Evolutionary conservation across 2,888 invertebrate genomes (phyloP).

Genomic region (Conus canariensis): DNA sequence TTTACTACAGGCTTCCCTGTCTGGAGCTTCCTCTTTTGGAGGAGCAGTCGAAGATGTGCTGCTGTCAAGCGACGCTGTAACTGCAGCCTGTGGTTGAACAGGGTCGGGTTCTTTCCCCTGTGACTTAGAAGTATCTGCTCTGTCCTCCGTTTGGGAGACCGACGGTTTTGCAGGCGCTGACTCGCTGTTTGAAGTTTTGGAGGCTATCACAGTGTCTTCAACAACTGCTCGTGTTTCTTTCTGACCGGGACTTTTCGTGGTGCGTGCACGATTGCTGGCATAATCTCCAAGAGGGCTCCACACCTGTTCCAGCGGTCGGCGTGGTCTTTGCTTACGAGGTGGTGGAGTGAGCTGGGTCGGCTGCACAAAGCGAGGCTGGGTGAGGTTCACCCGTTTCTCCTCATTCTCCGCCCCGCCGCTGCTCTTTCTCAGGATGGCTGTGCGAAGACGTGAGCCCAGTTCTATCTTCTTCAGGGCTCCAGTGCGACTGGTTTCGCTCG

Average conservation of each 20-base stretch:
- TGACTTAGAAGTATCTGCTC: not conserved
- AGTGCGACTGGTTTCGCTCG: slow-evolving; percentile 28
- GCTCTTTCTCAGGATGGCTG: slow-evolving; percentile 48
- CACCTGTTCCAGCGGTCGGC: slow-evolving; percentile 35
- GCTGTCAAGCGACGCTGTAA: not conserved
- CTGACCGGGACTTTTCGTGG: not conserved
- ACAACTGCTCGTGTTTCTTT: not conserved
- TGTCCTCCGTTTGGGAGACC: not conserved
- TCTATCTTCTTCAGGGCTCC: slow-evolving; percentile 45
- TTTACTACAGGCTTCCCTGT: not conserved
- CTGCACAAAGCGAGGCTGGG: slow-evolving; percentile 39
- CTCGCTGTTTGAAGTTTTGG: not conserved
- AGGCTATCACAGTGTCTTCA: not conserved
- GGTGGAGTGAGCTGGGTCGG: slow-evolving; percentile 41
- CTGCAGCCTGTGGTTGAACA: not conserved
- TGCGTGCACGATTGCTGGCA: not conserved
- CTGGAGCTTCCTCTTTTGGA: not conserved
- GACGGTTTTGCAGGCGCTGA: not conserved
- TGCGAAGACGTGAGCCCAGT: slow-evolving; percentile 46
- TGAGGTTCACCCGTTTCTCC: slow-evolving; percentile 31
- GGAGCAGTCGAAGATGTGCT: not conserved
- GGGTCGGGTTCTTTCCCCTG: not conserved
- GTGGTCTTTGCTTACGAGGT: slow-evolving; percentile 37
- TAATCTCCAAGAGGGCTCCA: slow-evolving; percentile 8
- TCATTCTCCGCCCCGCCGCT: slow-evolving; percentile 40